Evolutionary conservation across 2,797 vertebrate species (phyloP).

Genomic region (Pseudochromis fuscus): DNA sequence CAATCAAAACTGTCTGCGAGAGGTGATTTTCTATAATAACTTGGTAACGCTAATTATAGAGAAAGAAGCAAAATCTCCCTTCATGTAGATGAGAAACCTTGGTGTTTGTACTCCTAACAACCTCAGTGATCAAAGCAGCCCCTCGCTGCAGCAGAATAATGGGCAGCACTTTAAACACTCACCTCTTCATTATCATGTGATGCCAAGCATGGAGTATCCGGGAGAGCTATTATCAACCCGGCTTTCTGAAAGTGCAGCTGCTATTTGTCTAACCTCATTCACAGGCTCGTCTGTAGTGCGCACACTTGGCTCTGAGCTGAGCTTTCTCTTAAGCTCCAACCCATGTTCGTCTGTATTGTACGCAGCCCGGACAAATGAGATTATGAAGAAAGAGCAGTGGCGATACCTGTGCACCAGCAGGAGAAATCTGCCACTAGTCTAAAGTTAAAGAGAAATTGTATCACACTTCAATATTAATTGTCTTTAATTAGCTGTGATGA

Average conservation of each 20-base stretch:
- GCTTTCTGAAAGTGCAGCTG: slow-evolving; percentile 56
- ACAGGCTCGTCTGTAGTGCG: slow-evolving; percentile 23
- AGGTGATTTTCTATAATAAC: slow-evolving; percentile 19
- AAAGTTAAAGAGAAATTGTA: neutral
- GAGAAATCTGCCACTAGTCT: neutral
- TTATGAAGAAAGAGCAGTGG: slow-evolving; percentile 1
- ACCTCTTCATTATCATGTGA: slow-evolving; percentile 73
- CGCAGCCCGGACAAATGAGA: slow-evolving; percentile 3
- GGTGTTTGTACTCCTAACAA: slow-evolving; percentile 48
- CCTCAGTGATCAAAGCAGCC: slow-evolving; percentile 66
- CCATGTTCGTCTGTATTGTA: neutral
- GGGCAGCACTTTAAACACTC: slow-evolving; percentile 65
- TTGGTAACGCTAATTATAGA: slow-evolving; percentile 39
- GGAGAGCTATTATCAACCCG: slow-evolving; percentile 59
- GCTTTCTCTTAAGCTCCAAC: slow-evolving; percentile 18
- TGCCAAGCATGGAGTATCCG: slow-evolving; percentile 59
- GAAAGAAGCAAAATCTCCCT: slow-evolving; percentile 32
- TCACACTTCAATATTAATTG: neutral
- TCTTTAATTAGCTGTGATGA: neutral
- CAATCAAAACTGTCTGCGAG: slow-evolving; percentile 28
- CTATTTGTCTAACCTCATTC: slow-evolving; percentile 62
- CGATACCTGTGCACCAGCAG: neutral
- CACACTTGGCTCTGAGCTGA: slow-evolving; percentile 19
- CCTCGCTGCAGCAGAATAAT: slow-evolving; percentile 57
- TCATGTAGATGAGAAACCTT: slow-evolving; percentile 39